Evolutionary conservation across 2,888 invertebrate genomes (phyloP).

Genomic region (Lycia hirtaria): DNA sequence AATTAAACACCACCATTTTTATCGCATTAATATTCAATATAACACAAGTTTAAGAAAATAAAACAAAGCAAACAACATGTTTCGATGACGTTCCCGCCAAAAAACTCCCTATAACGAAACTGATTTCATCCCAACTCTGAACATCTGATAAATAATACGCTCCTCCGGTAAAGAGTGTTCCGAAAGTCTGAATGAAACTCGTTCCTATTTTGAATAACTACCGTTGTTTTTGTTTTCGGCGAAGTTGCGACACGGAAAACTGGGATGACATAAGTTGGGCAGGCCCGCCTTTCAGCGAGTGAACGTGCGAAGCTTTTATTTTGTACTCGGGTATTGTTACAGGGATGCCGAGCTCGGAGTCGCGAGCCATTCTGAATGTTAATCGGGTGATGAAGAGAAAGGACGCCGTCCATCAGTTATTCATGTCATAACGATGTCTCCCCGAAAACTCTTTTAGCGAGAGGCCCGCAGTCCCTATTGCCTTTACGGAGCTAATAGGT

Average conservation of each 20-base stretch:
- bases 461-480: conserved; percentile 35
- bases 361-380: conserved; percentile 74
- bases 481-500: conserved; percentile 41
- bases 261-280: conserved; percentile 67
- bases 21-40: no score
- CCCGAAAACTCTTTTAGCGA: conserved; percentile 66
- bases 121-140: conserved; percentile 51
- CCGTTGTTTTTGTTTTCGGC: conserved; percentile 56
- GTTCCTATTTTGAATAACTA: conserved; percentile 34
- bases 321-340: conserved; percentile 76
- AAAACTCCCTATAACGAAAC: no score
- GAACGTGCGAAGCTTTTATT: conserved; percentile 82
- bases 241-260: conserved; percentile 61
- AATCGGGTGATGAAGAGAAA: conserved; percentile 72
- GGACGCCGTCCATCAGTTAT: conserved; percentile 75
- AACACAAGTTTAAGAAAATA: no score
- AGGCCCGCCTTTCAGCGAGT: conserved; percentile 72
- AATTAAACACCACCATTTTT: no score
- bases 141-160: conserved; percentile 51
- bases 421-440: conserved; percentile 72
- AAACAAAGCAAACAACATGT: no score
- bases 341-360: conserved; percentile 69
- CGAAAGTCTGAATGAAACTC: conserved; percentile 40
- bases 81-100: no score
- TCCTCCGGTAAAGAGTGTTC: conserved; percentile 26